Base-by-base conservation (phyloP, 2,113 vertebrate genomes). In the Chionomys nivalis region DNA sequence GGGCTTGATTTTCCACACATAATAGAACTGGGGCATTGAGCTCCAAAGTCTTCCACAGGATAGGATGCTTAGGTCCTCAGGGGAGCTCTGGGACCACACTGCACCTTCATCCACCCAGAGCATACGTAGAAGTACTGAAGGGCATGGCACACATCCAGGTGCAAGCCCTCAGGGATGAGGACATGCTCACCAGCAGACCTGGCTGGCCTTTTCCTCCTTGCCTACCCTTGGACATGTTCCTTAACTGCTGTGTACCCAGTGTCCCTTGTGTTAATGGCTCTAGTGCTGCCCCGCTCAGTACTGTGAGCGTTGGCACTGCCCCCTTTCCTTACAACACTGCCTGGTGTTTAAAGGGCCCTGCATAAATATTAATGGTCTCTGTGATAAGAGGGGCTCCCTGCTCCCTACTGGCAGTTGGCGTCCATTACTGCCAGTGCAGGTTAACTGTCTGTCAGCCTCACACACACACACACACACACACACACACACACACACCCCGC, bases 401-500 rank as follows among this genome's bases (percentile, higher is more conserved):
- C 42, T 47, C 68, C 31, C 36, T 28, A 68, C 0, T 14, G 16
- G n/a, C 70, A 5, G 3, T 13, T 73, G 93, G 14, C 7, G 0
- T 5, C 13, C 7, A 0, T 23, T 6, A 1, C 47, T 26, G 58
- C 66, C 21, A 0, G 21, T 17, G 21, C 5, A 7, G 13, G 0
- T 47, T 0, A 0, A 75, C 63, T 65, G 1, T 14, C 68, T 55
- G 1, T 21, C 0, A 0, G 17, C 23, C 77, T 81, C 61, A 1
- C 52, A 13, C 12, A 49, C 10, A 49, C 49, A 49, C 1, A 9
- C 47, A 47, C 47, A 49, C 47, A 49, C 47, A 49, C 47, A 49
- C 12, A 49, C 12, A 49, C 49, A 12, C 49, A 49, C 49, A 49
- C 47, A 49, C 12, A 12, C 12, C 2, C 49, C 49, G 17, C 28